Evolutionary conservation across 1,140 invertebrate genomes (phyloP).

Genomic region (Lanistes nyassanus): DNA sequence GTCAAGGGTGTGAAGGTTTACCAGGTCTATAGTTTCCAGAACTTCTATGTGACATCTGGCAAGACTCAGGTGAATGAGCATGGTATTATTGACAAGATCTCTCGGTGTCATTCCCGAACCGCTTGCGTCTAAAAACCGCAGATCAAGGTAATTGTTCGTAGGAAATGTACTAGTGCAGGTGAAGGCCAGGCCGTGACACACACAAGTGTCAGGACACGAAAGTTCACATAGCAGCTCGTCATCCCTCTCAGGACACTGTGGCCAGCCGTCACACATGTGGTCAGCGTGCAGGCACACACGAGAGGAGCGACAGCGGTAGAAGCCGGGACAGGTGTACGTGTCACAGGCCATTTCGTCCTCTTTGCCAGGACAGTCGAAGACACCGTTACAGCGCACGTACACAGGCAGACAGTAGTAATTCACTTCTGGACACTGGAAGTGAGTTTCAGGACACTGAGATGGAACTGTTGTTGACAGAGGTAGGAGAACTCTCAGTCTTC

Average conservation of each 20-base stretch:
- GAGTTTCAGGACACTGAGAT: too few relatives aligned
- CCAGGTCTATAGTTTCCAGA: not conserved
- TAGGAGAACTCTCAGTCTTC: not conserved
- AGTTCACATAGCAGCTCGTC: constrained; percentile 30
- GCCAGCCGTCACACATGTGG: constrained; percentile 25
- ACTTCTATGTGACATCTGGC: not conserved
- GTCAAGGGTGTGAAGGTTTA: constrained; percentile 26
- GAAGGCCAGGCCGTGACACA: constrained; percentile 20
- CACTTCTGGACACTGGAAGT: too few relatives aligned
- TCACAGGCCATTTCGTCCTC: constrained; percentile 27
- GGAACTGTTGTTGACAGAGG: too few relatives aligned
- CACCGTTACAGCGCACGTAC: constrained; percentile 8
- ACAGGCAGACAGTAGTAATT: too few relatives aligned
- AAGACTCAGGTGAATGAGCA: constrained; percentile 25
- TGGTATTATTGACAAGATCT: not conserved
- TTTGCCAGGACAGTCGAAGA: constrained; percentile 27
- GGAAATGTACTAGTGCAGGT: constrained; percentile 3
- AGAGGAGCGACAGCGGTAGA: constrained; percentile 21
- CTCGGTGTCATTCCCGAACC: constrained; percentile 7
- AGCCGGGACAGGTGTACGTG: constrained; percentile 9
- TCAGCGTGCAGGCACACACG: constrained; percentile 18
- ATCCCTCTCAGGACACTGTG: constrained; percentile 28
- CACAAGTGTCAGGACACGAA: constrained; percentile 23
- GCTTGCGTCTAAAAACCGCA: not conserved
- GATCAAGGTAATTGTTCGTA: not conserved